Conservation (phyloP, 2,888 invertebrate genomes). For the Amaurobius ferox region DNA sequence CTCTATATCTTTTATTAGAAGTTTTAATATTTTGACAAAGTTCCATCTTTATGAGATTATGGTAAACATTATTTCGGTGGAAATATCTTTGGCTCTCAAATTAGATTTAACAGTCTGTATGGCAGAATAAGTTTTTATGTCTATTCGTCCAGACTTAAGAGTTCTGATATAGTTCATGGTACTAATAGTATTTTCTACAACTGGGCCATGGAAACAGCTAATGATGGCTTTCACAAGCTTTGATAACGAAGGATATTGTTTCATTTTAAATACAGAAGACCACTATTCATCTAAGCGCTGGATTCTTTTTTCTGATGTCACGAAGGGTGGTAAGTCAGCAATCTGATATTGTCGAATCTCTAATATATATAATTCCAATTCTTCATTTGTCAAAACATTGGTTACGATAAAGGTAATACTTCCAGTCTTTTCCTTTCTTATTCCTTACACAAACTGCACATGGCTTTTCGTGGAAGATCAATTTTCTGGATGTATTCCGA, state of each 20-base stretch:
- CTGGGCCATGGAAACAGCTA: not conserved
- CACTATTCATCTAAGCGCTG: too few relatives aligned
- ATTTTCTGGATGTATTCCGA: not conserved
- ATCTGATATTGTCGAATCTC: not conserved
- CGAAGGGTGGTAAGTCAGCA: too few relatives aligned
- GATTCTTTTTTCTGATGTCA: too few relatives aligned
- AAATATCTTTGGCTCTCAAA: not conserved
- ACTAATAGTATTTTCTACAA: not conserved
- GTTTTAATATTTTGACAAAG: not conserved
- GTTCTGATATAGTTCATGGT: not conserved
- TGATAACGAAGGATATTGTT: not conserved
- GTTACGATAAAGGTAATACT: not conserved
- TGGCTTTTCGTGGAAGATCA: not conserved
- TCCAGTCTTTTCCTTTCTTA: too few relatives aligned
- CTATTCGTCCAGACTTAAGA: too few relatives aligned
- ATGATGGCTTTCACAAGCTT: not conserved
- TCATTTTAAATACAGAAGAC: not conserved
- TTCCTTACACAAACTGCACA: not conserved
- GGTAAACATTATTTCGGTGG: not conserved
- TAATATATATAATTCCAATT: too few relatives aligned
- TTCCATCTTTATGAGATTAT: not conserved
- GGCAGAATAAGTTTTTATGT: not conserved
- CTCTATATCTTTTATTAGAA: not conserved
- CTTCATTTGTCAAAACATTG: too few relatives aligned
- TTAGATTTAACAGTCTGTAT: not conserved